Percentiles rank a stretch among this genome's conserved stretches.
Conservation (phyloP, 2,797 vertebrate species). For the Lagodon rhomboides region DNA sequence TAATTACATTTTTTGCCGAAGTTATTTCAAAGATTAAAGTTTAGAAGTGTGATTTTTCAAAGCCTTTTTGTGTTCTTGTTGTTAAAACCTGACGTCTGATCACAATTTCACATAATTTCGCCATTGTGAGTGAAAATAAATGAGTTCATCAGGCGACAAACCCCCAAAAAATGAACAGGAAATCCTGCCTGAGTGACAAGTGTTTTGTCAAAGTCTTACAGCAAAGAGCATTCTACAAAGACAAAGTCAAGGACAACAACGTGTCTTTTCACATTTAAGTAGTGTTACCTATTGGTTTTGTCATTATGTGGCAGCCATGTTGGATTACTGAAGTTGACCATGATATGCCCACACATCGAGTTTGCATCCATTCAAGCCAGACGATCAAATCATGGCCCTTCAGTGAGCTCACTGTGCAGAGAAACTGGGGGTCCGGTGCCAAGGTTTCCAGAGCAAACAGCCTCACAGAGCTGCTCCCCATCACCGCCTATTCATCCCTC, state of each 20-base stretch:
- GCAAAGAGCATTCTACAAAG: constrained; percentile 3
- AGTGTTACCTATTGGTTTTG: background rate
- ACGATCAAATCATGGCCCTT: constrained; percentile 46
- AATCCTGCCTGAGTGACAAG: constrained; percentile 5
- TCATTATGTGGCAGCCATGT: background rate
- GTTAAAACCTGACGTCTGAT: constrained; percentile 8
- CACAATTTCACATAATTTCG: background rate
- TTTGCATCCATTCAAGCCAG: constrained; percentile 17
- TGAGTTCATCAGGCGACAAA: background rate
- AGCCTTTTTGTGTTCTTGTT: background rate
- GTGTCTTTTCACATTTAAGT: constrained; percentile 12
- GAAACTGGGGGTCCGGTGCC: constrained; percentile 56
- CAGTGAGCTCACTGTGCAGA: constrained; percentile 39
- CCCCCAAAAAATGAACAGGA: background rate
- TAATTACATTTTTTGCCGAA: background rate
- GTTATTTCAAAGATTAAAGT: background rate
- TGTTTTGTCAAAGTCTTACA: background rate
- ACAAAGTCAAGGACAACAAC: constrained; percentile 17
- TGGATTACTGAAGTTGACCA: constrained; percentile 22
- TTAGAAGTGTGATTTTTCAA: too few species aligned
- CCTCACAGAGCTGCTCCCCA: constrained; percentile 69
- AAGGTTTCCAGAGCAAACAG: constrained; percentile 66
- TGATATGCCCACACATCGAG: constrained; percentile 18
- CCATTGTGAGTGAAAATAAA: background rate
- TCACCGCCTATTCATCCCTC: constrained; percentile 78